phyloP scores from a whole-genome alignment of 2,113 vertebrate genomes.

The Ranitomeya imitator region DNA sequence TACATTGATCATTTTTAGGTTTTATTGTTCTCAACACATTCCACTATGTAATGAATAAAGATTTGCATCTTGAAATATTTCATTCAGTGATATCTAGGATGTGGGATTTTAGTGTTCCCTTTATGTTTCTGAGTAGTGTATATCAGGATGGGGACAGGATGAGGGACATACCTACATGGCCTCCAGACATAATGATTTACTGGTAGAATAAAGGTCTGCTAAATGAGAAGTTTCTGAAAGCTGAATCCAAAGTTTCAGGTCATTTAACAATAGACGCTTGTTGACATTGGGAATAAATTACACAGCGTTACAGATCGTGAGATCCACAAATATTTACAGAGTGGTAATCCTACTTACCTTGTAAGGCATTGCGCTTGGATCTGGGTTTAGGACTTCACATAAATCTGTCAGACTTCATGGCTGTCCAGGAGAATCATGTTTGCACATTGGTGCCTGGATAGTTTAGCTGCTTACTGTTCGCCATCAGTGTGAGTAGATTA shows the following conservation, averaged over 20 bases:
- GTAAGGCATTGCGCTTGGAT: conserved; percentile 13
- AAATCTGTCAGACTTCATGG: neutral
- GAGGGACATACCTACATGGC: neutral
- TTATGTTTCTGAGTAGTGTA: too few species aligned
- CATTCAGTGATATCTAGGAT: too few species aligned
- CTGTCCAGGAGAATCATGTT: neutral
- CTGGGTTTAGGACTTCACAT: neutral
- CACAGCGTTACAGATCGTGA: neutral
- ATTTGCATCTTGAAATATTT: too few species aligned
- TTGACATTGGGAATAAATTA: neutral
- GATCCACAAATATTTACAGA: conserved; percentile 17
- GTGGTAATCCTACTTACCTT: neutral
- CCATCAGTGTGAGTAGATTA: neutral
- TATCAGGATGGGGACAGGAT: too few species aligned
- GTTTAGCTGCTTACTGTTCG: neutral
- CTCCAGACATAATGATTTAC: neutral
- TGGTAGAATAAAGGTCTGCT: neutral
- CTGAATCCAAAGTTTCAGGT: neutral
- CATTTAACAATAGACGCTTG: neutral
- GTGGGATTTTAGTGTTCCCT: too few species aligned
- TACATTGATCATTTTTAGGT: too few species aligned
- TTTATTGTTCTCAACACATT: too few species aligned
- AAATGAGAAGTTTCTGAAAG: neutral
- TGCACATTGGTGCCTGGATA: neutral
- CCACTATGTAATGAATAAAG: too few species aligned